Evolutionary conservation across 2,113 vertebrate genomes (phyloP).

Genomic region (Dromas ardeola): DNA sequence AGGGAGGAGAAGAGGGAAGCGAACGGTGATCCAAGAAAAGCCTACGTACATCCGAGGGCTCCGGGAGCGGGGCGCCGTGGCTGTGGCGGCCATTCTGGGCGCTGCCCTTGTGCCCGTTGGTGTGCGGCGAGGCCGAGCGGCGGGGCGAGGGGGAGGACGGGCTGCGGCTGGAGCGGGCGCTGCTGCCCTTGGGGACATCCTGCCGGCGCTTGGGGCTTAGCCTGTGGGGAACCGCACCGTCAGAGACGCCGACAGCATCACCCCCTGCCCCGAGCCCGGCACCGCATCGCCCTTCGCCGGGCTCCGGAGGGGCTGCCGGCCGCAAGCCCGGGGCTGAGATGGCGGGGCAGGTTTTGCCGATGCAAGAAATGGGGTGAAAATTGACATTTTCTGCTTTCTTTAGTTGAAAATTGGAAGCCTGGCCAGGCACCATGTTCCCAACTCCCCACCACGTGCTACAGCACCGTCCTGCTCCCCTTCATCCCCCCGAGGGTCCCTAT

Average conservation of each 20-base stretch:
- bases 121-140: conserved; percentile 82
- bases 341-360: neutral
- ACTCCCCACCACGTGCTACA: neutral
- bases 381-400: rapidly evolving
- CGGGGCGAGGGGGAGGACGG: conserved; percentile 78
- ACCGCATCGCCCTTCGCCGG: neutral
- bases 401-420: neutral
- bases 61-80: conserved; percentile 76
- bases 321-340: neutral
- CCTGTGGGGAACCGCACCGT: neutral
- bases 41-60: conserved; percentile 92
- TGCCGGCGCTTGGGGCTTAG: conserved; percentile 84
- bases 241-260: neutral
- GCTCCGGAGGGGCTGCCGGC: neutral
- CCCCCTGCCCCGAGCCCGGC: neutral
- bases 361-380: neutral
- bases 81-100: conserved; percentile 86
- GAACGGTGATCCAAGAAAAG: conserved; percentile 75
- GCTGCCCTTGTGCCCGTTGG: conserved; percentile 90
- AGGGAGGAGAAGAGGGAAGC: conserved; percentile 30
- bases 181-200: conserved; percentile 81
- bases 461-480: neutral
- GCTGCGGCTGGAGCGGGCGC: conserved; percentile 80
- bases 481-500: rapidly evolving
- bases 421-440: rapidly evolving